Base-by-base conservation (phyloP, 2,888 invertebrate genomes). In the Brachyptera putata region DNA sequence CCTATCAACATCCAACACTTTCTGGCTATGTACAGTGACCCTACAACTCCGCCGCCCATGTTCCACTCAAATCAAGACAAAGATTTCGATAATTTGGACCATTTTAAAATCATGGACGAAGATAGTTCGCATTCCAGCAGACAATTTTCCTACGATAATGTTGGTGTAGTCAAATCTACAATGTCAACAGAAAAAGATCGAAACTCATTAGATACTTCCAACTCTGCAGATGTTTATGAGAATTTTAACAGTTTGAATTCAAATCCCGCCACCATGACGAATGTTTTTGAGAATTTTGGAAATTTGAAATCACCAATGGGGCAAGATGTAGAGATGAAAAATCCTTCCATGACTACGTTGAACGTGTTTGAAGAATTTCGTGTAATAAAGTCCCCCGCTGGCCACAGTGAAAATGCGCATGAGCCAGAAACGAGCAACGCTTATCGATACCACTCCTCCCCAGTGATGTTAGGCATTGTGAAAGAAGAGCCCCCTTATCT, bases 351-450 rank as follows among this genome's bases (percentile, higher is more conserved):
- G 26, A 50, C 49, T 13, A n/a, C 49, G 25, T 30, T 50, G 13
- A 53, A 53, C 34, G 36, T 53, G 13, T 34, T 53, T 11, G 36
- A 53, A 34, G 53, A 53, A 18, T 53, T 53, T 22, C 34, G 53
- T 34, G 13, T 18, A 21, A 53, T 36, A 16, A 53, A 53, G 34
- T 53, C 53, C 3, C 53, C 53, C 13, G 3, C 49, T 3, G 13
- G 16, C 14, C 5, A 18, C 3, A 9, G 18, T 16, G 36, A 34
- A 9, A 22, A 36, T 16, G 16, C 21, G 16, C 16, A 16, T 1
- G 73, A 79, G 22, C 82, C 81, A 5, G 80, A 82, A 0, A 79
- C 79, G 68, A 78, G 76, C 61, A 79, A 79, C 46, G 72, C 71
- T 58, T 70, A 76, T 22, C 74, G 75, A 59, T 77, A 75, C 62